A percentile compares a stretch with the other conserved stretches of the same genome.
phyloP scores from a whole-genome alignment of 2,797 vertebrate genomes.

The Halcyon chelicuti region DNA sequence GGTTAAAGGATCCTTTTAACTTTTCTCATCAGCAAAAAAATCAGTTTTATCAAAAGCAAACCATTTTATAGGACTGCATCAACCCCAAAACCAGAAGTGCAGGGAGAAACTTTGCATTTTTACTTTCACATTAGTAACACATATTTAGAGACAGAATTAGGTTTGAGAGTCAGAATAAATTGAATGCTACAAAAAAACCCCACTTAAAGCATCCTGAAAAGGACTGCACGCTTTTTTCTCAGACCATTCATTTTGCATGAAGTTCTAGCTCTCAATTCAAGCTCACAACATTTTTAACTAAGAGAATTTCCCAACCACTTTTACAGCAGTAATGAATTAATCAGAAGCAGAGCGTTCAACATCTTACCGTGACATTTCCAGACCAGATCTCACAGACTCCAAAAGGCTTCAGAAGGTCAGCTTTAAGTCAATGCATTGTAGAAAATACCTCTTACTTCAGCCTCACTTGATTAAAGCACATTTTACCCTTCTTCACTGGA shows the following conservation, averaged over 20 bases:
- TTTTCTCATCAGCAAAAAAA: neutral
- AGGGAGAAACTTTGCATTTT: neutral
- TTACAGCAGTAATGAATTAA: neutral
- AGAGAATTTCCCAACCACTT: neutral
- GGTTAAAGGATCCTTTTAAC: neutral
- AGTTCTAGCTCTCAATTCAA: neutral
- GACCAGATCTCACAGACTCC: neutral
- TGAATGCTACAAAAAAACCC: neutral
- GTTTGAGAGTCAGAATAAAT: neutral
- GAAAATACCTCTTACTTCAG: neutral
- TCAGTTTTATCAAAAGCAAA: neutral
- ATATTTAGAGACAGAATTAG: neutral
- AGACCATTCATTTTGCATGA: neutral
- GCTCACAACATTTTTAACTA: neutral
- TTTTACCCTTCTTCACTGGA: neutral
- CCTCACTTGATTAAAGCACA: too few species aligned
- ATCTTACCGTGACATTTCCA: neutral
- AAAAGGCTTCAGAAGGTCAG: neutral
- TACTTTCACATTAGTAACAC: neutral
- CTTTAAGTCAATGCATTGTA: neutral
- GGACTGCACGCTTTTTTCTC: fast-evolving
- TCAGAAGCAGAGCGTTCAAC: neutral
- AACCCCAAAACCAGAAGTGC: neutral
- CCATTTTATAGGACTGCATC: neutral
- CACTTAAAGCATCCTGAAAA: neutral